Percentiles rank a stretch among this genome's conserved stretches.
phyloP scores from a whole-genome alignment of 1,140 invertebrate genomes.

The Zaprionus gabonicus region DNA sequence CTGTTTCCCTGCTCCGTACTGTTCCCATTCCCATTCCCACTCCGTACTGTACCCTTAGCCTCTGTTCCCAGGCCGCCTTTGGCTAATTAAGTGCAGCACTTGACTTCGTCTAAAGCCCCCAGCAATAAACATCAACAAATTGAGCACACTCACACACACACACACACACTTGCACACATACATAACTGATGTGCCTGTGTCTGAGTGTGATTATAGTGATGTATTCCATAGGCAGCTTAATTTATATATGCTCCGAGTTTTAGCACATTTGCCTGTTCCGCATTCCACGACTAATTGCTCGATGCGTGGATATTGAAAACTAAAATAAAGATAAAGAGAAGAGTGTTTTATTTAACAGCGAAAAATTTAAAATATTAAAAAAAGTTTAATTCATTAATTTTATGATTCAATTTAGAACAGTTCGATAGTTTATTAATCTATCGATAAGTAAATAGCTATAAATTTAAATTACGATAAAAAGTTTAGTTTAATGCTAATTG shows the following conservation, averaged over 20 bases:
- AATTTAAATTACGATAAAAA: no score
- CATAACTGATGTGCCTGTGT: not conserved
- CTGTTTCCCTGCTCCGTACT: slow-evolving; percentile 5
- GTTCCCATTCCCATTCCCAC: slow-evolving; percentile 24
- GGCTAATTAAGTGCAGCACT: slow-evolving; percentile 64
- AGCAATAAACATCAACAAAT: slow-evolving; percentile 70
- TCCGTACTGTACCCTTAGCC: not conserved
- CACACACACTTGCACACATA: slow-evolving; percentile 4
- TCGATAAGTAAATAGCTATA: no score
- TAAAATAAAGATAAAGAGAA: not conserved
- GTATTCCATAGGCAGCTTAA: slow-evolving; percentile 42
- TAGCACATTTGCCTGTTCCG: slow-evolving; percentile 73
- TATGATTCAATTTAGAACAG: not conserved
- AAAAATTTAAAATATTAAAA: no score
- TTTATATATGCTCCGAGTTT: slow-evolving; percentile 62
- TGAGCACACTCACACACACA: slow-evolving; percentile 47
- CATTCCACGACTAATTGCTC: slow-evolving; percentile 73
- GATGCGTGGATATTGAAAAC: slow-evolving; percentile 9
- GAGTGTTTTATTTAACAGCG: slow-evolving; percentile 3
- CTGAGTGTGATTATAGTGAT: slow-evolving; percentile 16
- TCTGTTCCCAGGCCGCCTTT: slow-evolving; percentile 60
- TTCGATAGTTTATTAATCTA: no score
- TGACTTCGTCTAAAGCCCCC: slow-evolving; percentile 65
- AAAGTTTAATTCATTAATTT: not conserved
- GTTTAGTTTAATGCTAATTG: no score